Evolutionary conservation across 2,888 invertebrate species (phyloP), one percentile per base, ranked within the genome.

Genomic region (Nomada flava): DNA sequence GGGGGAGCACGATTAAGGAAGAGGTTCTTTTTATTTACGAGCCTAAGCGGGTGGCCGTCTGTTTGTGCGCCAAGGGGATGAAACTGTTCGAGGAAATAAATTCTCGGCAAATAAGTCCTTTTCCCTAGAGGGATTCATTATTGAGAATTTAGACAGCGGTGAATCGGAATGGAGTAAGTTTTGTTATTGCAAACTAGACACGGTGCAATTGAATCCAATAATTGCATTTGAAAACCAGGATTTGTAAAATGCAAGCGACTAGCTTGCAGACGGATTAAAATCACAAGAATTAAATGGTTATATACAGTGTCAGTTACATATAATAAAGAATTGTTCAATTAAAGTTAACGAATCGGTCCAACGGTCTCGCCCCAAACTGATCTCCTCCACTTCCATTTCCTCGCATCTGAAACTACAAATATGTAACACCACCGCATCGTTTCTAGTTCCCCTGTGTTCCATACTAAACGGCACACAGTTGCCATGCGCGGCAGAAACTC

Each of bases 381-480:
- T 36, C 57, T 29, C 59, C 29, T 59, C 59, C 29, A 70, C 50
- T 60, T 60, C 50, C 60, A 1, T 69, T 57, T 36, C 69, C 10
- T 1, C n/a, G 20, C 26, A 23, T 10, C 20, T 18, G 36, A 36
- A 60, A 50, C 18, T 18, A 50, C 50, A 63, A 53, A 72, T 42
- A 9, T 36, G 36, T 36, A 36, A 42, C 26, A 26, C 7, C 3
- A 23, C n/a, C 23, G 23, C 42, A n/a, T 53, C 23, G 55, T 18
- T 23, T 53, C 20, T 11, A 53, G 13, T 13, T 15, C 2, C 67
- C 5, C 50, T 2, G 65, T 52, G 36, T 23, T 55, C 9, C 15
- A 7, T 57, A 20, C 20, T 26, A 63, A 69, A 59, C 52, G 52
- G 44, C 77, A 23, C 29, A n/a, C 42, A 42, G 74, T 65, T 42